phyloP scores from a whole-genome alignment of 2,113 vertebrate species.

The Catharus fuscescens region DNA sequence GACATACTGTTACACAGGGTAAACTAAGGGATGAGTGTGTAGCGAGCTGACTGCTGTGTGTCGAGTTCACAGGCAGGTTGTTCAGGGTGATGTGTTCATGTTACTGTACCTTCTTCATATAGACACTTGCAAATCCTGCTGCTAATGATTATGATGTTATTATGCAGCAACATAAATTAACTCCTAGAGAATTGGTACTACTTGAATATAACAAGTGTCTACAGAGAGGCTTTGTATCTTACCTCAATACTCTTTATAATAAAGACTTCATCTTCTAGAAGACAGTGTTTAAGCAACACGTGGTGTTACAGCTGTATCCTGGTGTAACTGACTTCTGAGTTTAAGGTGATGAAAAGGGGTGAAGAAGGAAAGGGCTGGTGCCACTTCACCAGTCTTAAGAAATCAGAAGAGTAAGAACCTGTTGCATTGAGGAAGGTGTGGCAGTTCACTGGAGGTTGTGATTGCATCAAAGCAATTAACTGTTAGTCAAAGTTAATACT shows the following conservation, averaged over 20 bases:
- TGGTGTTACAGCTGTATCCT: not conserved
- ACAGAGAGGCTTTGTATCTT: not conserved
- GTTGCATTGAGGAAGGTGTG: not conserved
- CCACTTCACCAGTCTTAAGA: not conserved
- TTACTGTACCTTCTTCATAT: rapidly evolving
- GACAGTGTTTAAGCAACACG: not conserved
- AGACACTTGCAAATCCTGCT: not conserved
- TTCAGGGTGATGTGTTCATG: not conserved
- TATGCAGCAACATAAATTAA: not conserved
- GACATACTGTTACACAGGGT: not conserved
- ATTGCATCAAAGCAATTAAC: not conserved
- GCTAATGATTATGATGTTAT: not conserved
- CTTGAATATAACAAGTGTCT: not conserved
- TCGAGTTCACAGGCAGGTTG: not conserved
- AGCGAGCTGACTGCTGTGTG: not conserved
- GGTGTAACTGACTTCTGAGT: not conserved
- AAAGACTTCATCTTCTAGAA: not conserved
- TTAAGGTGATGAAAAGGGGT: not conserved
- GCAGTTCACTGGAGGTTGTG: not conserved
- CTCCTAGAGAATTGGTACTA: not conserved
- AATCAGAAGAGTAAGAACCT: not conserved
- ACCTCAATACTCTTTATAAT: not conserved
- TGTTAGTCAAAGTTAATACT: not conserved
- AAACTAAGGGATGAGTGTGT: not conserved
- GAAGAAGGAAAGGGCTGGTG: not conserved